Base-by-base conservation (phyloP, 2,888 invertebrate species). In the Augochlorella aurata region DNA sequence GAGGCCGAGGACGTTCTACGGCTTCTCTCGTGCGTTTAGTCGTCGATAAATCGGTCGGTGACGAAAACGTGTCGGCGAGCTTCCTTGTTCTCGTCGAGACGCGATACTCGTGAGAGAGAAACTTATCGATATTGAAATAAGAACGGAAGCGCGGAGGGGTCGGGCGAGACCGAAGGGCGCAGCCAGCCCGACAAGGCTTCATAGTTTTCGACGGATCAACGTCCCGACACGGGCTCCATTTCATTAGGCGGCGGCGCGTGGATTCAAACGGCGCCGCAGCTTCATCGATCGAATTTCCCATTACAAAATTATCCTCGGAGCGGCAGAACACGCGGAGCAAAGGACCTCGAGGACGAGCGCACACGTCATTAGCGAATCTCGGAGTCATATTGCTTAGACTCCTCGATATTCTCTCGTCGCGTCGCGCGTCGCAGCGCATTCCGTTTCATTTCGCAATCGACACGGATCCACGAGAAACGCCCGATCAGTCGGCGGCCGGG, bases 21-120 rank as follows among this genome's bases (percentile, higher is more conserved):
- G 83, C 79, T 87, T 87, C 87, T 44, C 74, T 81, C 79, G 75
- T 79, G 87, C 74, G 79, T 87, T 81, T 71, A 74, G 80, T 85
- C 58, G 84, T 29, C 63, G 50, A 68, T 73, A 69, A 66, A 77
- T 82, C 76, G 74, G 50, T 52, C 65, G 1, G 47, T 12, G 67
- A 61, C 63, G 58, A 81, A 66, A 74, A 24, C 9, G 54, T 29
- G 68, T 65, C 74, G 68, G 24, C 69, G 21, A 21, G 52, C 65
- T 74, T 74, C 68, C 81, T 38, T 38, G 74, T 24, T 18, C 54
- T 7, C 29, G 24, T 16, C 18, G 18, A 2, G 5, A 1, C n/a
- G 49, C 49, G 61, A 67, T 50, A 61, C 24, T 0, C 38, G 45
- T 58, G 75, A 61, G 54, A 58, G 18, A 44, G 24, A 24, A 58